Conservation (phyloP, 2,113 vertebrate genomes). For the Chloropsis cyanopogon region DNA sequence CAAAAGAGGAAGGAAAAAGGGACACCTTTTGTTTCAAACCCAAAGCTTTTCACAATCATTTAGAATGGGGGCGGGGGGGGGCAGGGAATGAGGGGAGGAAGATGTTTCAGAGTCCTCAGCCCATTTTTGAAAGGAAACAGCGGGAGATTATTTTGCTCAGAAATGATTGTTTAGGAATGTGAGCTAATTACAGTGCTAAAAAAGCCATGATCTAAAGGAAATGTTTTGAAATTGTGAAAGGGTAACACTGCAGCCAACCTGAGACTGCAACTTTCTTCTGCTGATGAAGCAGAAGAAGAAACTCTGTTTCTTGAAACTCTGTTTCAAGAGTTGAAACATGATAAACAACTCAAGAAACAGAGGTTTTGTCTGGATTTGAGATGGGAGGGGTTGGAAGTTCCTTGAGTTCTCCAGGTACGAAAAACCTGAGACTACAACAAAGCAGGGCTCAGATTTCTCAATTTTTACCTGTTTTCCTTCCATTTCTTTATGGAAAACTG, state of each 20-base stretch:
- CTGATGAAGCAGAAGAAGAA: background rate
- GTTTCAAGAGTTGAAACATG: too few relatives aligned
- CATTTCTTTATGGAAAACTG: background rate
- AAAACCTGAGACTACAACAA: background rate
- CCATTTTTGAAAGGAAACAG: background rate
- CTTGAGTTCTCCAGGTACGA: background rate
- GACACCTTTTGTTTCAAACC: background rate
- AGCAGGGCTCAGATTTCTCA: background rate
- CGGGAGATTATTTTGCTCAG: background rate
- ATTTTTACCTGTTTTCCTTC: fast-evolving
- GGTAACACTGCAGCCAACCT: background rate
- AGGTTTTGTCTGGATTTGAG: background rate
- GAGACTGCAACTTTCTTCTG: background rate
- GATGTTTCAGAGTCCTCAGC: background rate
- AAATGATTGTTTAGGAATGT: background rate
- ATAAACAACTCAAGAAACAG: too few relatives aligned
- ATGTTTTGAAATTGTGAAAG: background rate
- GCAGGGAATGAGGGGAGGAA: background rate
- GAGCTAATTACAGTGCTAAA: background rate
- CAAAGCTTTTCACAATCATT: background rate
- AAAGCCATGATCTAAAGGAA: background rate
- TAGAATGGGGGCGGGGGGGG: background rate
- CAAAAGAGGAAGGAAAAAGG: background rate
- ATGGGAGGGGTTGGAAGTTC: background rate
- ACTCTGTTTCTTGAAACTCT: too few relatives aligned